phyloP scores from a whole-genome alignment of 2,797 vertebrate species.

The Typhlichthys subterraneus region DNA sequence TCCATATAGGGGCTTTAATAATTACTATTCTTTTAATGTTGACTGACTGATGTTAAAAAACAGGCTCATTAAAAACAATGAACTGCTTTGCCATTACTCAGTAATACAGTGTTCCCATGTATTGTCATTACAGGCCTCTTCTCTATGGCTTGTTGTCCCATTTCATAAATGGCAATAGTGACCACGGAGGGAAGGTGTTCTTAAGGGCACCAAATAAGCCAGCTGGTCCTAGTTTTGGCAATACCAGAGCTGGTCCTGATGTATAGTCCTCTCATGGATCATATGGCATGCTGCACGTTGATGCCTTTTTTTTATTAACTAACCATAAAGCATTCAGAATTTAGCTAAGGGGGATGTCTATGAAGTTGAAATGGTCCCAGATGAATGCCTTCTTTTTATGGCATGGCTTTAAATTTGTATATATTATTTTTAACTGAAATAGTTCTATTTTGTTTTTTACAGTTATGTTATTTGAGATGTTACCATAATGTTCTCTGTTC shows the following conservation, averaged over 20 bases:
- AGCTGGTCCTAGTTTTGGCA: constrained; percentile 23
- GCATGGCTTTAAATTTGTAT: not conserved
- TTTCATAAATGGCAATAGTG: constrained; percentile 79
- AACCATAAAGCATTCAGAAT: not conserved
- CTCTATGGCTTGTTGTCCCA: constrained; percentile 89
- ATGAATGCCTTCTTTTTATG: constrained; percentile 4
- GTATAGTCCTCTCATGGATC: constrained; percentile 10
- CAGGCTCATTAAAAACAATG: not conserved
- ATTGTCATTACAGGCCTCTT: constrained; percentile 83
- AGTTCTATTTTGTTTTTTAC: no score
- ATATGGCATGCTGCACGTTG: not conserved
- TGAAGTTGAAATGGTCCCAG: constrained; percentile 8
- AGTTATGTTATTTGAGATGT: no score
- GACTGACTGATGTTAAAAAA: no score
- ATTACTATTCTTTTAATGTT: no score
- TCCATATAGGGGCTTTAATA: no score
- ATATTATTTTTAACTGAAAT: not conserved
- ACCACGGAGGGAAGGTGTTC: constrained; percentile 64
- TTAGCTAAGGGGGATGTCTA: not conserved
- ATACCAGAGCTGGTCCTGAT: constrained; percentile 31
- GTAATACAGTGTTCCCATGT: not conserved
- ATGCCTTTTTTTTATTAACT: not conserved
- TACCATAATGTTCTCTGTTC: no score
- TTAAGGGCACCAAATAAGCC: constrained; percentile 64
- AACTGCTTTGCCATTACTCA: not conserved